phyloP scores from a whole-genome alignment of 2,113 vertebrate species.

The Nannospalax galili region DNA sequence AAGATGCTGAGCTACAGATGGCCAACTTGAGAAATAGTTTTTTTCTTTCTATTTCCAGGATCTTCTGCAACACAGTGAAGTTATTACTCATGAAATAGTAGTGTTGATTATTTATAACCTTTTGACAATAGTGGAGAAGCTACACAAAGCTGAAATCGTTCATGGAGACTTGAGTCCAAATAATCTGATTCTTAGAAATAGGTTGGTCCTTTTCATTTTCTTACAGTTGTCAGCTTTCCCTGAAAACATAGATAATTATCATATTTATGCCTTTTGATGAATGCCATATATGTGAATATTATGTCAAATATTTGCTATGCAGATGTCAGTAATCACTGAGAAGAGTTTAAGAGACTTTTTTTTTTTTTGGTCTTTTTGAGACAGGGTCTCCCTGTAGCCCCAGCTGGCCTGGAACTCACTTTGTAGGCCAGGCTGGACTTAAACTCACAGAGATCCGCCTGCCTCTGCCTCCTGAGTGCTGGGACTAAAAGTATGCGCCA shows the following conservation, averaged over 20 bases:
- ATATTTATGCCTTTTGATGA: conserved; percentile 50
- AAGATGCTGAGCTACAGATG: neutral
- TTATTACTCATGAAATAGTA: conserved; percentile 77
- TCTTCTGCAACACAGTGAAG: conserved; percentile 79
- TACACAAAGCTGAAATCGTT: conserved; percentile 90
- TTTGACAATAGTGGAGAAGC: conserved; percentile 87
- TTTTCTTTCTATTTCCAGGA: conserved; percentile 80
- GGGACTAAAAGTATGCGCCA: no score
- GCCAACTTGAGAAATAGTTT: neutral
- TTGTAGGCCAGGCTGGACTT: no score
- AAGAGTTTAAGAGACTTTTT: neutral
- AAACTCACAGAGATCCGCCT: no score
- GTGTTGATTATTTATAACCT: conserved; percentile 84
- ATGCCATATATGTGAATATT: neutral
- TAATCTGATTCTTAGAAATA: conserved; percentile 86
- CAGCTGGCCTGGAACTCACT: no score
- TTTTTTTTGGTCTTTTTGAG: no score
- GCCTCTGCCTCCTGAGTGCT: no score
- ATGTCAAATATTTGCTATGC: conserved; percentile 25
- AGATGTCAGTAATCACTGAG: conserved; percentile 16
- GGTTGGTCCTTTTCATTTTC: conserved; percentile 76
- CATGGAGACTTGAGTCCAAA: conserved; percentile 88
- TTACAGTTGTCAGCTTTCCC: neutral
- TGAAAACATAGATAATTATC: neutral
- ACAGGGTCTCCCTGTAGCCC: no score